phyloP scores from a whole-genome alignment of 2,888 invertebrate species.

The Podotricha telesiphe region DNA sequence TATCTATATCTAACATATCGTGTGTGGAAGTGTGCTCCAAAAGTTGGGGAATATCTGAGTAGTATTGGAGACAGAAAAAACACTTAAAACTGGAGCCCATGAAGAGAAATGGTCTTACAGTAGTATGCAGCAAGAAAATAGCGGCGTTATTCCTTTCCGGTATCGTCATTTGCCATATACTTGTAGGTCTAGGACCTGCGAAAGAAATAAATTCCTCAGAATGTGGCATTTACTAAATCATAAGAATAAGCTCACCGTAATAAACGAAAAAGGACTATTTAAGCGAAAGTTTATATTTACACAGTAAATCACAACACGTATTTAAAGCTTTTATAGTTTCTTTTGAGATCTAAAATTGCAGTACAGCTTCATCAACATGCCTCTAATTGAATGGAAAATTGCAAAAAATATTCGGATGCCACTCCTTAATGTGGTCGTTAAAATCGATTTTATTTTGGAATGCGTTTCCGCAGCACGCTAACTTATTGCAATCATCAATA shows the following conservation, averaged over 20 bases:
- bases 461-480: slow-evolving; percentile 59
- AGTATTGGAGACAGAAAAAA: slow-evolving; percentile 60
- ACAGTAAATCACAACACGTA: not conserved
- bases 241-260: not conserved
- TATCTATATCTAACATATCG: slow-evolving; percentile 49
- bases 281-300: not conserved
- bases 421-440: slow-evolving; percentile 62
- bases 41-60: slow-evolving; percentile 52
- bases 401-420: slow-evolving; percentile 60
- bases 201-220: slow-evolving; percentile 44
- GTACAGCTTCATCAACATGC: not conserved
- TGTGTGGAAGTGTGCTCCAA: slow-evolving; percentile 58
- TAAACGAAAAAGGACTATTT: not conserved
- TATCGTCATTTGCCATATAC: slow-evolving; percentile 65
- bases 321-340: slow-evolving; percentile 5
- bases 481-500: slow-evolving; percentile 51
- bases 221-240: slow-evolving; percentile 1
- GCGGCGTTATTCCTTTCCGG: slow-evolving; percentile 64
- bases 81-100: slow-evolving; percentile 65
- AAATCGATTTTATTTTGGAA: slow-evolving; percentile 56
- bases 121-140: slow-evolving; percentile 57
- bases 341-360: not conserved
- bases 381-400: slow-evolving; percentile 48
- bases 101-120: slow-evolving; percentile 62
- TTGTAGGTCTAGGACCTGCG: slow-evolving; percentile 50